These are phyloP conservation scores for Steromphala cineraria DNA, from an alignment of 2,888 invertebrate genomes.

Conservation along the genomic window DNA sequence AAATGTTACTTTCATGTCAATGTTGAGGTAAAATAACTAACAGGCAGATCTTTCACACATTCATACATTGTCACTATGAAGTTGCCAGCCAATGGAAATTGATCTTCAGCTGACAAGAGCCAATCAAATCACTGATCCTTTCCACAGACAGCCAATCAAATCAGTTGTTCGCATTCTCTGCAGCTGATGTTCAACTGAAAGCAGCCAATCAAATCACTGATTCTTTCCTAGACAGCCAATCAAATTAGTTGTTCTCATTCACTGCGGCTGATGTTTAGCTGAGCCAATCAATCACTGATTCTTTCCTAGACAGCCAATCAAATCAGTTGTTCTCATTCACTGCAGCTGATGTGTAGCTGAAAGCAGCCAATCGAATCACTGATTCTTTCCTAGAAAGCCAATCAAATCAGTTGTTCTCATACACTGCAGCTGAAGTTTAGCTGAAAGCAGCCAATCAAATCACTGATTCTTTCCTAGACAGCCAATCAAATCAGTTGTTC, in stretches of 20 bases:
- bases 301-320: background rate
- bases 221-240: background rate
- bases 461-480: background rate
- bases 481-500: background rate
- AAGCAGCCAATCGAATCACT: background rate
- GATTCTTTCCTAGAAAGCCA: background rate
- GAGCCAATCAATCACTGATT: too few species aligned
- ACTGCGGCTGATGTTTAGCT: conserved; percentile 6
- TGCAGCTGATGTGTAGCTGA: background rate
- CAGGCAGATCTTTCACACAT: too few species aligned
- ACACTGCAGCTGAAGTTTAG: conserved; percentile 6
- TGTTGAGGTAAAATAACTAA: too few species aligned
- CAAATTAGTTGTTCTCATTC: background rate
- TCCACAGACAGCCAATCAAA: conserved; percentile 1
- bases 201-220: background rate
- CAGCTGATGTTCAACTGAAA: background rate
- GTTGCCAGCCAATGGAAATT: background rate
- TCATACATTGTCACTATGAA: too few species aligned
- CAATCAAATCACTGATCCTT: conserved; percentile 1
- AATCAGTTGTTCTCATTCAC: background rate
- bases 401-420: background rate
- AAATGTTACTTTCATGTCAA: too few species aligned
- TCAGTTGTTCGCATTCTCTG: background rate
- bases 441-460: too few species aligned
- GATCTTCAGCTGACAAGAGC: conserved; percentile 10